phyloP scores from a whole-genome alignment of 2,113 vertebrate genomes.

The Solea solea region DNA sequence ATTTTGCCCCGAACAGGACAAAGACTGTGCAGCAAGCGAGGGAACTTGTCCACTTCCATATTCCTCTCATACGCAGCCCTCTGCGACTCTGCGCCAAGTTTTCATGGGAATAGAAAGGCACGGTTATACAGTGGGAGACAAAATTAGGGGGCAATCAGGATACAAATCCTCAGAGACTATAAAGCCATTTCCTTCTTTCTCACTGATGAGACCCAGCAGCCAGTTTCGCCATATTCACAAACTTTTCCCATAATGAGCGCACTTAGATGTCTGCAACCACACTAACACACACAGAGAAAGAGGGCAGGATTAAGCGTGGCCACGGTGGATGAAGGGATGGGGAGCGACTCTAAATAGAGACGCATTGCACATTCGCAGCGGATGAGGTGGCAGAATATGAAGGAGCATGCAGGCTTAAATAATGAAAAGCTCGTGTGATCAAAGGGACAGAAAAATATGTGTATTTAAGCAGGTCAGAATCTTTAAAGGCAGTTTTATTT shows the following conservation, averaged over 20 bases:
- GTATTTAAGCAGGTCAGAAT: constrained; percentile 86
- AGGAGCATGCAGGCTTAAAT: constrained; percentile 68
- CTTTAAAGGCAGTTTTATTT: constrained; percentile 93
- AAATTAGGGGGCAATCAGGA: constrained; percentile 77
- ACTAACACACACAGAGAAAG: constrained; percentile 28
- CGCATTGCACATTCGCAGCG: constrained; percentile 66
- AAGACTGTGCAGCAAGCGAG: constrained; percentile 38
- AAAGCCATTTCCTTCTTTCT: constrained; percentile 69
- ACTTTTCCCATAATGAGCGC: constrained; percentile 68
- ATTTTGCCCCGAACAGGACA: constrained; percentile 22
- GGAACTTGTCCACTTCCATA: constrained; percentile 55
- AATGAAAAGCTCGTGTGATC: constrained; percentile 77
- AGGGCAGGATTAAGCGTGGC: constrained; percentile 43
- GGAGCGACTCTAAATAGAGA: constrained; percentile 71
- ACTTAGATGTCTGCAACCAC: constrained; percentile 56
- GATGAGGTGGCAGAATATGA: constrained; percentile 65
- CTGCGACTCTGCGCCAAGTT: constrained; percentile 61
- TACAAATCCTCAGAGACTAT: constrained; percentile 75
- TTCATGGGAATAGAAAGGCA: constrained; percentile 73
- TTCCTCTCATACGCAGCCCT: constrained; percentile 37
- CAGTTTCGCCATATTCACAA: constrained; percentile 52
- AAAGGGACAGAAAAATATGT: constrained; percentile 74
- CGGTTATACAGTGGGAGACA: constrained; percentile 55
- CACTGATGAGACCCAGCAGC: constrained; percentile 77
- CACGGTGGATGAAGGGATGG: constrained; percentile 57